Conservation (phyloP, 2,797 vertebrate genomes). For the Rhinogobio ventralis region DNA sequence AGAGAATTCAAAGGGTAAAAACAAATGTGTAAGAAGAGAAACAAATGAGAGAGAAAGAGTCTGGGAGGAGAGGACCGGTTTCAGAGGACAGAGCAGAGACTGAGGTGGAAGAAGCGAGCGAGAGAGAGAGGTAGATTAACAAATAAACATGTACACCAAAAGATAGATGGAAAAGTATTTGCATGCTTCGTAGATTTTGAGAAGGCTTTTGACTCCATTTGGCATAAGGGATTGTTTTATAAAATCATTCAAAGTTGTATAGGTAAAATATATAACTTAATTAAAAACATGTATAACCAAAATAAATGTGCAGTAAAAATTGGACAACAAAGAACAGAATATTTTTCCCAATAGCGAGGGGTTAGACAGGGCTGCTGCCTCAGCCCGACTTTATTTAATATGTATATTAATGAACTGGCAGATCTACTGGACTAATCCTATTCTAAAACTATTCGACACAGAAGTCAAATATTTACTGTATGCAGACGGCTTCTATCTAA, state of each 20-base stretch:
- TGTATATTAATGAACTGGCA: too few relatives aligned
- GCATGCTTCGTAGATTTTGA: too few relatives aligned
- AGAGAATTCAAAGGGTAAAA: background rate
- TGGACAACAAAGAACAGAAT: background rate
- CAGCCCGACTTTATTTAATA: slow-evolving; percentile 6
- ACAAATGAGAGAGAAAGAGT: background rate
- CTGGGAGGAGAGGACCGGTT: background rate
- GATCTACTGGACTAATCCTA: background rate
- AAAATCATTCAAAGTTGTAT: too few relatives aligned
- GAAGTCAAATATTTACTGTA: too few relatives aligned
- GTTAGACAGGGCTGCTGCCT: background rate
- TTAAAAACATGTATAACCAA: background rate
- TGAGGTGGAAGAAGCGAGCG: background rate
- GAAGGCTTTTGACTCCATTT: too few relatives aligned
- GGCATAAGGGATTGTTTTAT: too few relatives aligned
- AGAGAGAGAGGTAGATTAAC: background rate
- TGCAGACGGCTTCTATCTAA: too few relatives aligned
- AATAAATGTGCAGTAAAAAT: background rate
- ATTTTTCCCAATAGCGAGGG: background rate
- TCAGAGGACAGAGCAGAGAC: background rate
- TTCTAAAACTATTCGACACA: too few relatives aligned
- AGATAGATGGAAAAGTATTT: too few relatives aligned
- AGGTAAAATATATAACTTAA: background rate
- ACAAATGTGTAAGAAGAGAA: background rate
- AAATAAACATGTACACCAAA: too few relatives aligned